Evolutionary conservation across 2,888 invertebrate species (phyloP), one percentile per base, ranked within the genome.

Genomic region (Hedychridium roseum): DNA sequence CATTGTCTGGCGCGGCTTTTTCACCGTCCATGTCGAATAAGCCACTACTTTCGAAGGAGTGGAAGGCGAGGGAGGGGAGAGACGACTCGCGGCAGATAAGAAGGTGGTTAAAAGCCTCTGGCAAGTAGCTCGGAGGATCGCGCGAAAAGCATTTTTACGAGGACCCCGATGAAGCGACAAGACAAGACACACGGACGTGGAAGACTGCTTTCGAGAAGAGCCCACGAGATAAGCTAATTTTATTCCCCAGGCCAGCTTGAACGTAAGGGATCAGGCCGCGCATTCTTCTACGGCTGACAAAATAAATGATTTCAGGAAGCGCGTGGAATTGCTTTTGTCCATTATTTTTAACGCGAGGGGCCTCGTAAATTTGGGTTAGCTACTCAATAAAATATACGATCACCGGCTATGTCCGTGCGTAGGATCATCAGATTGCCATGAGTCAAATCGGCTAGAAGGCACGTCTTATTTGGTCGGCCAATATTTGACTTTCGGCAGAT

Each of bases 401-500:
- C n/a, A n/a, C n/a, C n/a, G n/a, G n/a, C n/a, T n/a, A n/a, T n/a
- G n/a, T n/a, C n/a, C n/a, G n/a, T n/a, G n/a, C n/a, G n/a, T n/a
- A n/a, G n/a, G n/a, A n/a, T n/a, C 27, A 7, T 27, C n/a, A 14
- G 16, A 31, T 31, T 31, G 6, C 35, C 2, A 9, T 18, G 20
- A 57, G 53, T 57, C 46, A 45, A 50, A 47, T 43, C 50, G 52
- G 37, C 42, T 46, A 52, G 42, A 43, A 53, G 54, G 51, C 51
- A 48, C 53, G 48, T 57, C 44, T 50, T 74, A 67, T 75, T 75
- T 77, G 68, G 74, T 71, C 68, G 64, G 53, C 57, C 55, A 74
- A 71, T 74, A 74, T 76, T 77, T 74, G 71, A 72, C 73, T 77
- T 76, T 71, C 64, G 66, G 64, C 68, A 68, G 67, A 68, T 68